phyloP scores from a whole-genome alignment of 2,888 invertebrate species.

The Pharmacophagus antenor region DNA sequence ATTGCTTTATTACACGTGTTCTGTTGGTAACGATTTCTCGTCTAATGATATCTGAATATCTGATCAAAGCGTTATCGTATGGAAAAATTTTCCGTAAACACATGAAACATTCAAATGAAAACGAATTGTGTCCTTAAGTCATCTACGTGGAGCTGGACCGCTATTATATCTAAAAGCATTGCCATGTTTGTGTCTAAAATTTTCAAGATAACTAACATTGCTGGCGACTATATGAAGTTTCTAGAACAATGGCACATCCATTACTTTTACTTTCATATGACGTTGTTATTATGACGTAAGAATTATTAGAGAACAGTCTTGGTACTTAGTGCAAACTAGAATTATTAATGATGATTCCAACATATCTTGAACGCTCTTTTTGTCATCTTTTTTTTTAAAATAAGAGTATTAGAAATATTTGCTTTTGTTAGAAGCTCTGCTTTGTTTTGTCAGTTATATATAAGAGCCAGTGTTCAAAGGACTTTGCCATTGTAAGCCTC shows the following conservation, averaged over 20 bases:
- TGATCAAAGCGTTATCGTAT: neutral
- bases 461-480: too few relatives aligned
- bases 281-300: neutral
- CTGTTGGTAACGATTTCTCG: too few relatives aligned
- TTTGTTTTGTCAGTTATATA: too few relatives aligned
- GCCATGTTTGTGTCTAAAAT: constrained; percentile 26
- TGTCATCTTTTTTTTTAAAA: too few relatives aligned
- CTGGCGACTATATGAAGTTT: constrained; percentile 10
- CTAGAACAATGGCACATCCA: constrained; percentile 9
- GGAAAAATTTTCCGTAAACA: neutral
- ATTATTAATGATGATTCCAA: neutral
- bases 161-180: constrained; percentile 27
- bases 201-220: constrained; percentile 18
- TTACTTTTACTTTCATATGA: constrained; percentile 11
- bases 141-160: neutral
- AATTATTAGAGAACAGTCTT: neutral
- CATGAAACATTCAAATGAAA: neutral
- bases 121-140: constrained; percentile 16
- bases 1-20: too few relatives aligned
- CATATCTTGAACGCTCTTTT: neutral
- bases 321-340: neutral
- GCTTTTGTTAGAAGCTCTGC: too few relatives aligned
- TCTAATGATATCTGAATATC: too few relatives aligned
- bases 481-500: too few relatives aligned
- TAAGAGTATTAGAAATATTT: too few relatives aligned